Percentiles rank a stretch among this genome's conserved stretches.
Evolutionary conservation across 2,888 invertebrate species (phyloP).

Genomic region (Apamea sordens): DNA sequence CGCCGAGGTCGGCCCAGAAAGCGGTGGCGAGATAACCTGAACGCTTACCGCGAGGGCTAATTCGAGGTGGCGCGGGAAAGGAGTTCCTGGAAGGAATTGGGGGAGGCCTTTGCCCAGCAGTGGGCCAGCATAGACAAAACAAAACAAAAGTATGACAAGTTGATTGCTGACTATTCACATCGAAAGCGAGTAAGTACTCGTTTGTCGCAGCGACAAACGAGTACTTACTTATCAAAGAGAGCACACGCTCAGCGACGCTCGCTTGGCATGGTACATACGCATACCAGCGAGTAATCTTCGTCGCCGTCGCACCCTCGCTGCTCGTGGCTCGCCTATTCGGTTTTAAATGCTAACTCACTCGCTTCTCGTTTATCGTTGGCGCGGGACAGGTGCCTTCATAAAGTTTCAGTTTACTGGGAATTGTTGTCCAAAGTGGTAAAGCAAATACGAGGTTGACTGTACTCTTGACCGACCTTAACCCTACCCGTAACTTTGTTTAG

Average conservation of each 20-base stretch:
- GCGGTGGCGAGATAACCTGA: no score
- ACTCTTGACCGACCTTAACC: constrained; percentile 50
- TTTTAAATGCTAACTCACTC: background rate
- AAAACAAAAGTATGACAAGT: no score
- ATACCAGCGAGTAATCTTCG: background rate
- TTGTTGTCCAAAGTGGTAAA: background rate
- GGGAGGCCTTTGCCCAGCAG: no score
- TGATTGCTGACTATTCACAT: no score
- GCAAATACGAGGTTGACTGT: background rate
- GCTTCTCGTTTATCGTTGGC: background rate
- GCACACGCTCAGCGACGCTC: background rate
- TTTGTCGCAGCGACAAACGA: background rate
- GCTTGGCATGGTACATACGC: background rate
- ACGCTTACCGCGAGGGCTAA: no score
- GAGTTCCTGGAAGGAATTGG: no score
- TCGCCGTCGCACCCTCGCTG: background rate
- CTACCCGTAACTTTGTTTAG: constrained; percentile 38
- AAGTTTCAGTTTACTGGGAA: background rate
- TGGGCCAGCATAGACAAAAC: no score
- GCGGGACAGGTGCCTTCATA: background rate
- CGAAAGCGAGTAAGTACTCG: background rate
- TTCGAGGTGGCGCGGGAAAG: no score
- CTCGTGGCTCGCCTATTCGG: background rate
- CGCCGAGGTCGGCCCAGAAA: no score
- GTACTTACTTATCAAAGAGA: no score